Evolutionary conservation across 2,888 invertebrate species (phyloP).

Genomic region (Camponotus fellah): DNA sequence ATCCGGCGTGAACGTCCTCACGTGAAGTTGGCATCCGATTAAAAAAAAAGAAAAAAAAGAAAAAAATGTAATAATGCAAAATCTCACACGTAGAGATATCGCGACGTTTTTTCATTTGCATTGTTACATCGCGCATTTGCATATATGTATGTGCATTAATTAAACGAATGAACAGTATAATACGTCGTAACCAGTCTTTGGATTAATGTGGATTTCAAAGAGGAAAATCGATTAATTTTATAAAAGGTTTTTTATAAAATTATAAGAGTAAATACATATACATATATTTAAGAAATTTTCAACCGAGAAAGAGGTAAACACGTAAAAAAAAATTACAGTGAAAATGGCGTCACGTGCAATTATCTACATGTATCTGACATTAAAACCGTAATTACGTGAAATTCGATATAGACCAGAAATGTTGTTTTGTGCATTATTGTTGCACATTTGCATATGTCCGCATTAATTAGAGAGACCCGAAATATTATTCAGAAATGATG

Average conservation of each 20-base stretch:
- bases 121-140: conserved; percentile 5
- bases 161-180: conserved; percentile 14
- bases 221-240: not conserved
- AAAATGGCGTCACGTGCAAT: conserved; percentile 14
- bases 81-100: not conserved
- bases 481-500: conserved; percentile 33
- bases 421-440: conserved; percentile 7
- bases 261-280: not conserved
- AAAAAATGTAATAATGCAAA: not conserved
- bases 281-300: not conserved
- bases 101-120: not conserved
- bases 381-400: conserved; percentile 30
- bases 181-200: not conserved
- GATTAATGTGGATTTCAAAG: not conserved
- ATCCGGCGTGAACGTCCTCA: not conserved
- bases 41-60: not conserved
- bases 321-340: not conserved
- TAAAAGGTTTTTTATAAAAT: not conserved
- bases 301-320: not conserved
- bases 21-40: not conserved
- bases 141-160: conserved; percentile 17
- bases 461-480: conserved; percentile 41
- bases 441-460: conserved; percentile 38
- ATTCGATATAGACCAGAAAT: conserved; percentile 8
- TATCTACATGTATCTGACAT: conserved; percentile 13